These are phyloP conservation scores for Atrichornis clamosus DNA, from an alignment of 2,113 vertebrate genomes.

Conservation along the genomic window DNA sequence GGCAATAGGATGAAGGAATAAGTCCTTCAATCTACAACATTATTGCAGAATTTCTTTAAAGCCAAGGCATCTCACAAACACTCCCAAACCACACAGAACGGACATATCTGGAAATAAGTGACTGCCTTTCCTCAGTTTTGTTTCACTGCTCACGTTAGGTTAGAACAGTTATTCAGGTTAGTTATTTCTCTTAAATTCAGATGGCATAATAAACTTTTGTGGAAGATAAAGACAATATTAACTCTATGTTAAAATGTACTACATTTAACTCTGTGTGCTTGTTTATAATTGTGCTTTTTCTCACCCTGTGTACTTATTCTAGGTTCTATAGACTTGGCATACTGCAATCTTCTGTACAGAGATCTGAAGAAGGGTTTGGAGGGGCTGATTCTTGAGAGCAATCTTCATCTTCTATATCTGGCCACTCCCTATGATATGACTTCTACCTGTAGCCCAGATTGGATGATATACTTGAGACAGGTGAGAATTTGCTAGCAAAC, in stretches of 20 bases:
- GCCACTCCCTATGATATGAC: slow-evolving; percentile 88
- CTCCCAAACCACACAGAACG: not conserved
- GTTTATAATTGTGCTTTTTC: not conserved
- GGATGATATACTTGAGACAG: slow-evolving; percentile 92
- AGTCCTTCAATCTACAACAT: not conserved
- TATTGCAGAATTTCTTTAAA: not conserved
- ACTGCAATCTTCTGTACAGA: slow-evolving; percentile 82
- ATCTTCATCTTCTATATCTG: slow-evolving; percentile 89
- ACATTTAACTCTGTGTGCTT: not conserved
- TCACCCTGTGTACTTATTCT: not conserved
- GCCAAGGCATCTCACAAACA: not conserved
- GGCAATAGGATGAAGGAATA: not conserved
- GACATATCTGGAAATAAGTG: not conserved
- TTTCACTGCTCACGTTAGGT: not conserved
- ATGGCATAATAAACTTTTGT: not conserved
- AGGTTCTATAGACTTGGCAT: slow-evolving; percentile 89
- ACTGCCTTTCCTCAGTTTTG: not conserved
- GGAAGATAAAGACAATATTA: not conserved
- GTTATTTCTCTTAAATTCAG: not conserved
- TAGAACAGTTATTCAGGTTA: not conserved
- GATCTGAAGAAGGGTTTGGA: slow-evolving; percentile 89
- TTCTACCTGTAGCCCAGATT: slow-evolving; percentile 83
- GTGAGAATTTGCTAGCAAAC: slow-evolving; percentile 58
- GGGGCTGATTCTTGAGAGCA: slow-evolving; percentile 86
- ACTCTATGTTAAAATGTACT: not conserved